Evolutionary conservation across 2,797 vertebrate species (phyloP).

Genomic region (Molossus molossus): DNA sequence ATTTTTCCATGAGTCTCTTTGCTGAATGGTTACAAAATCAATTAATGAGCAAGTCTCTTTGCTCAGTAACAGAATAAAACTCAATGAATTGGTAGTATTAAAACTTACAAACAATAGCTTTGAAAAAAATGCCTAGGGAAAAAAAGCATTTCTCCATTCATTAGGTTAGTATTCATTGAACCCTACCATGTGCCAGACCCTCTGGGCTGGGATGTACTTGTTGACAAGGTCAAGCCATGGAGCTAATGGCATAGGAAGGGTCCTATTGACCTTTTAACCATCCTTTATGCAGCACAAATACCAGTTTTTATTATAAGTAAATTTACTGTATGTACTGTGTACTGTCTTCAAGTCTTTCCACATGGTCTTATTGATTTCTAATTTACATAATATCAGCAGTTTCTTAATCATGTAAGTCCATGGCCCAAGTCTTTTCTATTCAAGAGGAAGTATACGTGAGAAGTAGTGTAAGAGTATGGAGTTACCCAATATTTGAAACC

Average conservation of each 20-base stretch:
- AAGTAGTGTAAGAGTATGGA: not conserved
- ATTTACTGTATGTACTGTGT: not conserved
- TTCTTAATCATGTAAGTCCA: not conserved
- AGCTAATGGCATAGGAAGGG: not conserved
- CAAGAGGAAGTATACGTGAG: not conserved
- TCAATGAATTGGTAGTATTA: not conserved
- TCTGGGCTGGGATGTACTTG: not conserved
- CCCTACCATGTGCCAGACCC: not conserved
- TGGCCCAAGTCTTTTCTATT: not conserved
- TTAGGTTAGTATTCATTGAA: not conserved
- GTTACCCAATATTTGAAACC: not conserved
- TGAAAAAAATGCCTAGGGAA: not conserved
- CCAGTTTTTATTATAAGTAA: not conserved
- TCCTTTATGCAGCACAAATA: not conserved
- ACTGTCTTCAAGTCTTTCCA: not conserved
- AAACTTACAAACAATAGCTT: not conserved
- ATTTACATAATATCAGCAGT: not conserved
- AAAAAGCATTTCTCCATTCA: not conserved
- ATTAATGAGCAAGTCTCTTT: not conserved
- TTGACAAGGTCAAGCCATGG: not conserved
- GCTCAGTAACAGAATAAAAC: not conserved
- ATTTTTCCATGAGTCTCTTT: not conserved
- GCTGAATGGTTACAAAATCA: conserved; percentile 20
- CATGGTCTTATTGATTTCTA: not conserved
- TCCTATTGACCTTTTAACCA: not conserved